These are phyloP conservation scores for Ormyrus thymus DNA, from an alignment of 2,888 invertebrate genomes.

Conservation along the genomic window DNA sequence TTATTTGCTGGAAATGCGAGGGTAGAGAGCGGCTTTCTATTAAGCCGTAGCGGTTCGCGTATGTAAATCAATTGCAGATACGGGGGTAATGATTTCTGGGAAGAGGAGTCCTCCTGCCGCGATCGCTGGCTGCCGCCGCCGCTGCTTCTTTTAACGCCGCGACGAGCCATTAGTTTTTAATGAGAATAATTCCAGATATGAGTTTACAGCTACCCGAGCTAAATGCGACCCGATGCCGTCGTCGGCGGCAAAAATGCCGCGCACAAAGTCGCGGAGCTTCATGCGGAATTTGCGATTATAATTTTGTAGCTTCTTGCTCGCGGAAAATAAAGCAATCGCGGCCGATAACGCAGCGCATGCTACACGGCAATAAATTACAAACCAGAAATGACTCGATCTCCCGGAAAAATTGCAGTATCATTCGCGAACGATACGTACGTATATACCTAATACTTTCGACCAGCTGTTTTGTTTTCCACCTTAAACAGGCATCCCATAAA, in stretches of 20 bases:
- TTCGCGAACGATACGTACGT: too few species aligned
- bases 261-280: background rate
- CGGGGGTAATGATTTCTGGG: background rate
- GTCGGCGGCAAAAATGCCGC: too few species aligned
- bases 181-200: background rate
- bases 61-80: slow-evolving; percentile 1
- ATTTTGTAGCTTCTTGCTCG: background rate
- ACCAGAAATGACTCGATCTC: too few species aligned
- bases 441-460: too few species aligned
- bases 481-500: too few species aligned
- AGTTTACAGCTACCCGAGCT: slow-evolving; percentile 1
- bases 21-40: background rate
- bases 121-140: background rate
- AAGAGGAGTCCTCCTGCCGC: too few species aligned
- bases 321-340: too few species aligned
- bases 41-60: slow-evolving; percentile 1
- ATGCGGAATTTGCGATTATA: background rate
- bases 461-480: too few species aligned
- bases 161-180: slow-evolving; percentile 11
- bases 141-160: background rate
- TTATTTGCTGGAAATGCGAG: slow-evolving; percentile 2
- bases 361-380: too few species aligned
- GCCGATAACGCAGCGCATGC: too few species aligned
- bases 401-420: too few species aligned
- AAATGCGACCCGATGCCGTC: background rate